Conservation (phyloP, 2,888 invertebrate genomes). For the Epistrophe eligans region DNA sequence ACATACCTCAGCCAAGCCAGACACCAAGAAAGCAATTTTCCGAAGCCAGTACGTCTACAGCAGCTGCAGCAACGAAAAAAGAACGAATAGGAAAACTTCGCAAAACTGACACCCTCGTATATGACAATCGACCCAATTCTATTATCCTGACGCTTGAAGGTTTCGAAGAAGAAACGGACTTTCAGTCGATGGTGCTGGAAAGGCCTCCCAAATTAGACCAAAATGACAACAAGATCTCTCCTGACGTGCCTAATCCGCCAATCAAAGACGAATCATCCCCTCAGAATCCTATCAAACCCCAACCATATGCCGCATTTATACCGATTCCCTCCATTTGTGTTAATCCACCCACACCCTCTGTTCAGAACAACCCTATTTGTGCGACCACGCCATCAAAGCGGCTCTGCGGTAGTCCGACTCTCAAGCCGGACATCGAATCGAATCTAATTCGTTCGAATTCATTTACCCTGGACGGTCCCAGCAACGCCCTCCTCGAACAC, state of each 20-base stretch:
- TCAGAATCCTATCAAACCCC: constrained; percentile 55
- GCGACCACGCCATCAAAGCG: constrained; percentile 77
- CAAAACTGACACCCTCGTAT: constrained; percentile 81
- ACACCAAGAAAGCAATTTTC: constrained; percentile 43
- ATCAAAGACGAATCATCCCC: constrained; percentile 41
- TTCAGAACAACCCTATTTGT: constrained; percentile 51
- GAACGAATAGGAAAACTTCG: constrained; percentile 78
- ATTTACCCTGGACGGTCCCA: constrained; percentile 91
- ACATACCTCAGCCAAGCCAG: constrained; percentile 64
- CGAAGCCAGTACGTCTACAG: constrained; percentile 16
- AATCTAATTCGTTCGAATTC: constrained; percentile 89
- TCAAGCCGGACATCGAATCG: constrained; percentile 75
- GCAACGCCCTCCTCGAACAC: constrained; percentile 87
- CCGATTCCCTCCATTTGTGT: constrained; percentile 80
- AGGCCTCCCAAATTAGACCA: constrained; percentile 59
- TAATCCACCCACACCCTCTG: constrained; percentile 81
- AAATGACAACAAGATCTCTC: constrained; percentile 65
- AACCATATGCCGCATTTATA: constrained; percentile 67
- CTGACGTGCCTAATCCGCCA: constrained; percentile 49
- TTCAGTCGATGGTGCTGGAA: constrained; percentile 59
- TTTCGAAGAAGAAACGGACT: constrained; percentile 64
- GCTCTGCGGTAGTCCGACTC: constrained; percentile 80
- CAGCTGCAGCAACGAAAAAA: background rate
- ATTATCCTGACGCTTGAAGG: constrained; percentile 76
- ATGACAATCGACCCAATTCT: constrained; percentile 79